These are phyloP conservation scores for Platichthys stellatus DNA, from an alignment of 2,113 vertebrate genomes.

Conservation along the genomic window DNA sequence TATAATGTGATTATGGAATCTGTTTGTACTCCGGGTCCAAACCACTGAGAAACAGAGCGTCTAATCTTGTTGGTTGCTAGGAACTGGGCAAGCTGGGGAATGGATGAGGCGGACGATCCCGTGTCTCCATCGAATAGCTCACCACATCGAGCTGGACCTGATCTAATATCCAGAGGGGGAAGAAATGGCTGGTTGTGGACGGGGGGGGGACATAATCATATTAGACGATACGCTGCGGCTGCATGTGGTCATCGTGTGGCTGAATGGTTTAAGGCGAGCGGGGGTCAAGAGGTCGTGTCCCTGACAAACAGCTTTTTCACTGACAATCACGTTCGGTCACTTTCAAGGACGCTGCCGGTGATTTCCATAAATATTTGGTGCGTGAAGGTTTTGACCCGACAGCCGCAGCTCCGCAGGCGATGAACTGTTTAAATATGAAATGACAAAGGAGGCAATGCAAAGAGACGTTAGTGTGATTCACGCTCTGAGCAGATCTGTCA, in stretches of 20 bases:
- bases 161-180: slow-evolving; percentile 63
- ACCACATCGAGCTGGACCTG: slow-evolving; percentile 59
- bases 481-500: too few relatives aligned
- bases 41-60: slow-evolving; percentile 61
- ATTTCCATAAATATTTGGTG: slow-evolving; percentile 30
- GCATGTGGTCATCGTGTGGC: slow-evolving; percentile 41
- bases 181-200: slow-evolving; percentile 49
- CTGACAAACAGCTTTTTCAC: too few relatives aligned
- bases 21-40: slow-evolving; percentile 61
- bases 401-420: too few relatives aligned
- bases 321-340: not conserved
- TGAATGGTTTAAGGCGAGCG: slow-evolving; percentile 35
- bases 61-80: slow-evolving; percentile 78
- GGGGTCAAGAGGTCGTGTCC: slow-evolving; percentile 2
- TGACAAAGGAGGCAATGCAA: not conserved
- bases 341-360: not conserved
- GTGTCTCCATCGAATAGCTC: slow-evolving; percentile 61
- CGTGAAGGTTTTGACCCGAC: not conserved
- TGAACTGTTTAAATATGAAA: not conserved
- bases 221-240: slow-evolving; percentile 46
- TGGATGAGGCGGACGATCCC: slow-evolving; percentile 58
- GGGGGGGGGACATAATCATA: slow-evolving; percentile 38
- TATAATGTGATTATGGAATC: slow-evolving; percentile 69
- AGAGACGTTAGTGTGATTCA: too few relatives aligned
- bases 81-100: slow-evolving; percentile 66